Base-by-base conservation (phyloP, 2,113 vertebrate species). In the Pollachius pollachius region DNA sequence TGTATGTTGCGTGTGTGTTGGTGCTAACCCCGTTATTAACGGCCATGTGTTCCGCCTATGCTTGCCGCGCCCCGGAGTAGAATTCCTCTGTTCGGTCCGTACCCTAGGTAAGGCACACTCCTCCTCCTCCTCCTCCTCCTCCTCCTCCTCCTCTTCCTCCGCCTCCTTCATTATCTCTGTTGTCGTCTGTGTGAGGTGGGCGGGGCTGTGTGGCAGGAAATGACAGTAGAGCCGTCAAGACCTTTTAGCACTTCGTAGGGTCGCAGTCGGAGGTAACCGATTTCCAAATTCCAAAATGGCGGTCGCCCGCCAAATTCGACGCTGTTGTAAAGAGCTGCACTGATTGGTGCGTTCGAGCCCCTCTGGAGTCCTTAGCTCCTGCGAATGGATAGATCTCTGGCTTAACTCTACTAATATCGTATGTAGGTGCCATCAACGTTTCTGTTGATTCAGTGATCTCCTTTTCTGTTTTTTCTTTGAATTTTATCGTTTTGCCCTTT, bases 61-160 rank as follows among this genome's bases (percentile, higher is more conserved):
- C 97, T 97, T 97, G 95, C 91, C 84, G 77, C 11, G 41, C 12
- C 79, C 95, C 92, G 97, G 97, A 99, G 90, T 98, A 99, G 97
- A 96, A 99, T 98, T 93, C 97, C 96, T 92, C 97, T 99, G 87
- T 99, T 99, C 94, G 97, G 97, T 94, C 97, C 97, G 75, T 99
- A 99, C 92, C 97, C 97, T 96, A 99, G 97, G 97, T 99, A 99
- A 98, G 97, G 95, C 21, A 69, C 83, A 82, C 81, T 85, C 74
- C 81, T 86, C 73, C 83, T 81, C 83, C 30, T 5, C 30, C 30
- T 37, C 21, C 30, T 34, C 30, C 30, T 37, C 19, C 17, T 9
- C 4, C 18, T 23, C 60, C 57, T 18, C 62, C 81, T 74, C 63
- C 41, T 75, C 71, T 74, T 77, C 77, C 37, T 74, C 77, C 82